Evolutionary conservation across 2,888 invertebrate genomes (phyloP), one percentile per base, ranked within the genome.

Genomic region (Eulithis prunata): DNA sequence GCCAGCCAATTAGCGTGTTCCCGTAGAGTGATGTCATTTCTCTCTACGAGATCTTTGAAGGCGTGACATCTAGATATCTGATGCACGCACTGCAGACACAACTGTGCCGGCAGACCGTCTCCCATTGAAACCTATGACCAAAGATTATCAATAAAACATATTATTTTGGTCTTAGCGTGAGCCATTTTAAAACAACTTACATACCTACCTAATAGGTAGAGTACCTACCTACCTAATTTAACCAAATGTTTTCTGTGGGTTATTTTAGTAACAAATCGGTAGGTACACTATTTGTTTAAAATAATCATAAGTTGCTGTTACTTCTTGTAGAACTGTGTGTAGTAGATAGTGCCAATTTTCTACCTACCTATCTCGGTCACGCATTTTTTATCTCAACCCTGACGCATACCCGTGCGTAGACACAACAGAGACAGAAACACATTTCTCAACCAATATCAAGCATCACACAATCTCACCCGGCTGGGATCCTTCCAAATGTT

Each of bases 51-150:
- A 57, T 94, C 93, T 74, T 95, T 95, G 84, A 95, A 95, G 36
- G 95, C 94, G 79, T 95, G 94, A 77, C 94, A 94, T n/a, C 95
- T 90, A 0, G 94, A 95, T 21, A 95, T 94, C 75, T 95, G 94
- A 76, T 95, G 95, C 49, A 95, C 95, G 75, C 95, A 95, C 76
- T 95, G 95, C 13, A 95, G 86, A 67, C 95, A 95, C 64, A 95
- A 87, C 79, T 94, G 94, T 11, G 94, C 79, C 0, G 95, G 95
- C 76, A 95, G 89, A 0, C 94, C 94, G 69, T 95, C 95, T 5
- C 94, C 94, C 7, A 94, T 89, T 36, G 94, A 88, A 59, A 95
- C 92, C 94, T 94, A 70, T 0, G 13, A 11, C 7, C n/a, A 38
- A 45, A 11, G 1, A 13, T 46, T 28, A 4, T 10, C 21, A 21